A percentile compares a stretch with the other conserved stretches of the same genome.
phyloP scores from a whole-genome alignment of 1,140 invertebrate genomes.

The Cydia strobilella region DNA sequence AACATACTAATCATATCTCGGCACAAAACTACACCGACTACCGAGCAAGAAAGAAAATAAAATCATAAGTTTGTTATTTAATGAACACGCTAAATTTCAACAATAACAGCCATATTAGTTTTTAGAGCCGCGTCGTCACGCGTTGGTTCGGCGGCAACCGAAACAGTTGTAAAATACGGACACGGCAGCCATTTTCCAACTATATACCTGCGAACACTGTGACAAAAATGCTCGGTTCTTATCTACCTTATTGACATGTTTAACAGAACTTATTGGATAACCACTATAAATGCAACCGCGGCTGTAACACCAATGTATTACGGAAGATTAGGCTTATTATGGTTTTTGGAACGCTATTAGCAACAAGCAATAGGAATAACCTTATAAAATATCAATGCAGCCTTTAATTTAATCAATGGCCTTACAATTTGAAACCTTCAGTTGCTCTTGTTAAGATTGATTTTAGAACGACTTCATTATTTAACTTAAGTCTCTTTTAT shows the following conservation, averaged over 20 bases:
- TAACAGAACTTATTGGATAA: not conserved
- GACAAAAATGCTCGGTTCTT: constrained; percentile 2
- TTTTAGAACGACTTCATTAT: not conserved
- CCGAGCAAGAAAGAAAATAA: constrained; percentile 15
- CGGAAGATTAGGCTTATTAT: not conserved
- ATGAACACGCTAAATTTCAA: constrained; percentile 12
- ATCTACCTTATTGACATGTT: no score
- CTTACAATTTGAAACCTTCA: not conserved
- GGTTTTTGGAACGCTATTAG: not conserved
- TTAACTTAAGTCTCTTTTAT: not conserved
- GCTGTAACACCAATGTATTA: not conserved
- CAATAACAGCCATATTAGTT: constrained; percentile 35
- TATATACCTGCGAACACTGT: constrained; percentile 34
- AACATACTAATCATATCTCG: constrained; percentile 20
- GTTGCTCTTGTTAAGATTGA: not conserved
- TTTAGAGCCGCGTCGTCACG: constrained; percentile 41
- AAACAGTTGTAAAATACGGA: constrained; percentile 47
- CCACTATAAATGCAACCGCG: not conserved
- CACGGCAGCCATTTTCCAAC: constrained; percentile 40
- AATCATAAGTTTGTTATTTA: constrained; percentile 23
- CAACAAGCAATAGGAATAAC: not conserved
- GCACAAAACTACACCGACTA: constrained; percentile 1
- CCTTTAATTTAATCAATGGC: not conserved
- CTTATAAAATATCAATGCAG: not conserved
- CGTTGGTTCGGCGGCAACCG: constrained; percentile 45